Conservation (phyloP, 2,888 invertebrate genomes). For the Dasysyrphus tricinctus region DNA sequence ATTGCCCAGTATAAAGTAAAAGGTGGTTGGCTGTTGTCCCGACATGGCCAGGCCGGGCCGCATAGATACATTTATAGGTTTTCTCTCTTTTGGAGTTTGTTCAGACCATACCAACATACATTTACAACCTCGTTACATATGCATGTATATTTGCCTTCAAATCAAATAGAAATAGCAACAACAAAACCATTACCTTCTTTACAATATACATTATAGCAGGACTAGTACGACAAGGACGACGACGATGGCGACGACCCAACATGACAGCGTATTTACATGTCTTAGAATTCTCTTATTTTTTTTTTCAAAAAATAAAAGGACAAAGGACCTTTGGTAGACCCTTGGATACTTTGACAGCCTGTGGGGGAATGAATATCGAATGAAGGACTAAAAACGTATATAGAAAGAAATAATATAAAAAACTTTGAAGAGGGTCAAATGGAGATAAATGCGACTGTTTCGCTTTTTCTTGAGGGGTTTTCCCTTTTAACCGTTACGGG, state of each 20-base stretch:
- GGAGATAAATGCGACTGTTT: constrained; percentile 82
- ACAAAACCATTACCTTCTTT: constrained; percentile 45
- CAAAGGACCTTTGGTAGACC: constrained; percentile 72
- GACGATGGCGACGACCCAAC: constrained; percentile 71
- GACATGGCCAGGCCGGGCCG: background rate
- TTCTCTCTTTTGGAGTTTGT: constrained; percentile 42
- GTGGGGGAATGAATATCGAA: constrained; percentile 76
- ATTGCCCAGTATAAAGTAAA: constrained; percentile 67
- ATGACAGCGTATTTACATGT: constrained; percentile 77
- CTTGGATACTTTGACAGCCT: constrained; percentile 70
- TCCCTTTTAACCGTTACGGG: constrained; percentile 65
- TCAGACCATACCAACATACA: constrained; percentile 23
- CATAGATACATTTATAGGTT: constrained; percentile 33
- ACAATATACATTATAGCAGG: constrained; percentile 28
- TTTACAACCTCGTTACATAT: constrained; percentile 68
- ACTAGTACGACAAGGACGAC: constrained; percentile 34
- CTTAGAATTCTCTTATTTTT: constrained; percentile 68
- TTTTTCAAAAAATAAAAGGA: constrained; percentile 63
- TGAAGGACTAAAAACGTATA: constrained; percentile 58
- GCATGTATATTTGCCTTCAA: constrained; percentile 72
- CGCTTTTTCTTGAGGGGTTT: constrained; percentile 72
- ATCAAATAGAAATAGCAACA: constrained; percentile 27
- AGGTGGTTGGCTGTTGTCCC: constrained; percentile 64
- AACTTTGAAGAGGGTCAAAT: constrained; percentile 84
- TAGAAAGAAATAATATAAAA: constrained; percentile 78